A percentile compares a stretch with the other conserved stretches of the same genome.
phyloP scores from a whole-genome alignment of 1,140 invertebrate genomes.

The Drosophila jambulina region DNA sequence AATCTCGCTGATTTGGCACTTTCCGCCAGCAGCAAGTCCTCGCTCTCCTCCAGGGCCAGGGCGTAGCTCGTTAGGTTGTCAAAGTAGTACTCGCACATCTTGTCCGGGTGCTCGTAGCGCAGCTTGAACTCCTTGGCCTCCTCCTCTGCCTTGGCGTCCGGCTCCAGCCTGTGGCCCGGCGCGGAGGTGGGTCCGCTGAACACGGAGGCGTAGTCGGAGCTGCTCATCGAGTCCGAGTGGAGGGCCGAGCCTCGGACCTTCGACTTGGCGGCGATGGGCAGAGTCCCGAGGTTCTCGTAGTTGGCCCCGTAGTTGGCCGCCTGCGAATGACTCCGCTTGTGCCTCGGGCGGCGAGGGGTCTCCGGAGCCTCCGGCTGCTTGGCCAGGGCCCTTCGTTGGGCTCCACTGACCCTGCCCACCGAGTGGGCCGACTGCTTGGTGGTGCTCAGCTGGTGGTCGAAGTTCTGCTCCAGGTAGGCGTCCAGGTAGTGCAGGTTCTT shows the following conservation, averaged over 20 bases:
- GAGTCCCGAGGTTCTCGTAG: conserved; percentile 75
- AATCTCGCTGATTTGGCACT: conserved; percentile 66
- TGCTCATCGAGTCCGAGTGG: conserved; percentile 78
- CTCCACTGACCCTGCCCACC: conserved; percentile 65
- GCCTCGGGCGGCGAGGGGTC: conserved; percentile 33
- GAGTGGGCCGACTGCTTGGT: conserved; percentile 71
- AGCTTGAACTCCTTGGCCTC: conserved; percentile 55
- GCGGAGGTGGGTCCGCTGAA: conserved; percentile 75
- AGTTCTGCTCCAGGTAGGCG: conserved; percentile 81
- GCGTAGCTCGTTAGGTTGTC: conserved; percentile 75
- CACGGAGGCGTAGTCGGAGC: conserved; percentile 84
- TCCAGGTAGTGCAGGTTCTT: conserved; percentile 84
- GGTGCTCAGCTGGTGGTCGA: conserved; percentile 66
- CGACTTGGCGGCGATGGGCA: conserved; percentile 54
- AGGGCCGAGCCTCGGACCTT: conserved; percentile 13
- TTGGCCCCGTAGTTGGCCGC: conserved; percentile 55
- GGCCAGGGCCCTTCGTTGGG: conserved; percentile 50
- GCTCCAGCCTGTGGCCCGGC: conserved; percentile 10
- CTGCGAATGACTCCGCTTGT: conserved; percentile 75
- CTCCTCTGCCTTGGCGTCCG: conserved; percentile 9
- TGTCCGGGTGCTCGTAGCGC: conserved; percentile 83
- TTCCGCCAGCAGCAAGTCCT: conserved; percentile 72
- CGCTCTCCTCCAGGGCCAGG: conserved; percentile 65
- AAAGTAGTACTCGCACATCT: conserved; percentile 82
- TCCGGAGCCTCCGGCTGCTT: conserved; percentile 36